Evolutionary conservation across 2,888 invertebrate species (phyloP).

Genomic region (Acleris holmiana): DNA sequence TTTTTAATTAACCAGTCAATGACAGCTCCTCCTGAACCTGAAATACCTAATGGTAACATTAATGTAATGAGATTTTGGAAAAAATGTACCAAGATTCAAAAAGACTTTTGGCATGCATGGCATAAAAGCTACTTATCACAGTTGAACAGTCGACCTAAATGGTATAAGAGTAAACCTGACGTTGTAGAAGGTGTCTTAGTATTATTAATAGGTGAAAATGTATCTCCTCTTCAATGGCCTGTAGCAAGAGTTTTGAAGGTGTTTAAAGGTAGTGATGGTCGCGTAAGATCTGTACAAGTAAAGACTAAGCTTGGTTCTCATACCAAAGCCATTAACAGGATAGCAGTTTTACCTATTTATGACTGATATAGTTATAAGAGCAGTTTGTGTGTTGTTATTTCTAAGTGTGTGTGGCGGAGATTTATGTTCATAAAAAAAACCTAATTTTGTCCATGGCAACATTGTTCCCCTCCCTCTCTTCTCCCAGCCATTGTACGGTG

Average conservation of each 20-base stretch:
- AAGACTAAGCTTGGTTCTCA: too few relatives aligned
- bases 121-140: not conserved
- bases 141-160: too few relatives aligned
- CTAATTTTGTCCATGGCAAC: too few relatives aligned
- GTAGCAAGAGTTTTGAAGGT: conserved; percentile 5
- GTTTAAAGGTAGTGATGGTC: conserved; percentile 1
- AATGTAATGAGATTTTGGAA: conserved; percentile 5
- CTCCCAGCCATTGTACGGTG: too few relatives aligned
- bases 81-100: conserved; percentile 10
- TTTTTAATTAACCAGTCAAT: conserved; percentile 4
- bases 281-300: not conserved
- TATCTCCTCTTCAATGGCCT: conserved; percentile 6
- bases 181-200: not conserved
- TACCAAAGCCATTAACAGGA: too few relatives aligned
- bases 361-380: too few relatives aligned
- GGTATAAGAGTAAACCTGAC: too few relatives aligned
- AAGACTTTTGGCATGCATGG: conserved; percentile 16
- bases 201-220: conserved; percentile 1
- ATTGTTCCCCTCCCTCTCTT: too few relatives aligned
- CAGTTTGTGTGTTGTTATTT: too few relatives aligned
- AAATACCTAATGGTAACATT: not conserved
- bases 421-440: too few relatives aligned
- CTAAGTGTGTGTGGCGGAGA: too few relatives aligned
- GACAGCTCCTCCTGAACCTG: conserved; percentile 7
- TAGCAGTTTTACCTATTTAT: too few relatives aligned